These are phyloP conservation scores for Valencia hispanica DNA, from an alignment of 2,797 vertebrate genomes.

Conservation along the genomic window DNA sequence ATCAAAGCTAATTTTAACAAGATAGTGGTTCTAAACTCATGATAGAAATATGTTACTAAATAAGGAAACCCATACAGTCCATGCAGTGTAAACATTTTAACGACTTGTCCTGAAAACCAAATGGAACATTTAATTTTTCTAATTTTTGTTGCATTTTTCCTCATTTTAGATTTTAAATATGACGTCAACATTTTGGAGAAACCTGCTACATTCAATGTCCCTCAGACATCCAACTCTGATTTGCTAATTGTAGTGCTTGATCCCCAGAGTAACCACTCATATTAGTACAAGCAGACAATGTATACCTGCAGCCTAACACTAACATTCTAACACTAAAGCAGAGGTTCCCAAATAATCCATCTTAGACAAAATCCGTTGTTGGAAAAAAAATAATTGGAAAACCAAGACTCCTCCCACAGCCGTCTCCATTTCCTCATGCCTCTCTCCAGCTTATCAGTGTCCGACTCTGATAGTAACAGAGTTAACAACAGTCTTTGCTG, in stretches of 20 bases:
- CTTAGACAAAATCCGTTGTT: background rate
- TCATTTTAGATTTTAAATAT: background rate
- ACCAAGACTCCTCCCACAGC: no score
- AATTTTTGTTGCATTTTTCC: background rate
- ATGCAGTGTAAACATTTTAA: background rate
- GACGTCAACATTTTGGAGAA: background rate
- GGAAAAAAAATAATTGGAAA: no score
- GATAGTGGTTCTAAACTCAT: background rate
- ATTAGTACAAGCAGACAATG: background rate
- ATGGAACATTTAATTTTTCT: background rate
- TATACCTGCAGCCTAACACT: background rate
- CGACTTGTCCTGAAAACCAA: background rate
- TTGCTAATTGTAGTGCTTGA: no score
- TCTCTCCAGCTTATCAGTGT: background rate
- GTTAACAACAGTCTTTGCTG: background rate
- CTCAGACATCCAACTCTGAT: background rate
- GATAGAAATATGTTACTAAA: background rate
- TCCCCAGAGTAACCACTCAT: background rate
- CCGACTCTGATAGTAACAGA: background rate
- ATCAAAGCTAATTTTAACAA: background rate
- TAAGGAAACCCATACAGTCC: background rate
- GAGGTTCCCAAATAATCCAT: background rate
- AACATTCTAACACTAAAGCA: background rate
- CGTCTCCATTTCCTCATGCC: background rate
- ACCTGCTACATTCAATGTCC: background rate